phyloP scores from a whole-genome alignment of 2,113 vertebrate species.

The Daphoenositta chrysoptera region DNA sequence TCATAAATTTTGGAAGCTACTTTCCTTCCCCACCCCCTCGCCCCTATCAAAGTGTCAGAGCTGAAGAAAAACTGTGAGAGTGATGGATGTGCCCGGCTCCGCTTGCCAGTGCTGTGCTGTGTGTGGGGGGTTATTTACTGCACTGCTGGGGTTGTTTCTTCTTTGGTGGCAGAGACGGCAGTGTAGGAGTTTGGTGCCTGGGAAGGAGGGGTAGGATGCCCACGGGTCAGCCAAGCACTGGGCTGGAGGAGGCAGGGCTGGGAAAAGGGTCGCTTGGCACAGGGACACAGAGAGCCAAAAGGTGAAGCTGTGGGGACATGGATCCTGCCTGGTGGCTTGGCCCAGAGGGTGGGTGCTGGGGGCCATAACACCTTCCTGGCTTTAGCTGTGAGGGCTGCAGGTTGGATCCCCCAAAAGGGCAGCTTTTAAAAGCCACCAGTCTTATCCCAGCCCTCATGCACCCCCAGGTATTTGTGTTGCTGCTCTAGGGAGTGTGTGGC shows the following conservation, averaged over 20 bases:
- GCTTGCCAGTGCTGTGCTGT: background rate
- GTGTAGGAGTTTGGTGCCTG: fast-evolving
- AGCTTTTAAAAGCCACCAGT: background rate
- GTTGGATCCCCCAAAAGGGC: background rate
- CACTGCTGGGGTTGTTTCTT: background rate
- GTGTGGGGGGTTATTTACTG: constrained; percentile 1
- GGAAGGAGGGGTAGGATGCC: background rate
- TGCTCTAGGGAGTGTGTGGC: background rate
- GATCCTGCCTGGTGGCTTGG: background rate
- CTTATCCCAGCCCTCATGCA: background rate
- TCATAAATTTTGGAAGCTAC: constrained; percentile 63
- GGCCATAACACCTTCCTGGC: background rate
- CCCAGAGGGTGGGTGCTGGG: background rate
- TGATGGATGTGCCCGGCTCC: background rate
- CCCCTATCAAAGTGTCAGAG: constrained; percentile 45
- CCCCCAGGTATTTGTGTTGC: background rate
- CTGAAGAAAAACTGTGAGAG: background rate
- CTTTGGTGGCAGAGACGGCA: background rate
- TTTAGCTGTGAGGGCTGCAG: background rate
- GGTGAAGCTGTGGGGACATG: background rate
- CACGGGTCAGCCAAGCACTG: fast-evolving
- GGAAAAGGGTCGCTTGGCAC: background rate
- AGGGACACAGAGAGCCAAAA: background rate
- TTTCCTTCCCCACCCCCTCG: constrained; percentile 31
- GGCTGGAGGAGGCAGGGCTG: background rate